These are phyloP conservation scores for Bellardia bayeri DNA, from an alignment of 2,888 invertebrate species.

Conservation along the genomic window DNA sequence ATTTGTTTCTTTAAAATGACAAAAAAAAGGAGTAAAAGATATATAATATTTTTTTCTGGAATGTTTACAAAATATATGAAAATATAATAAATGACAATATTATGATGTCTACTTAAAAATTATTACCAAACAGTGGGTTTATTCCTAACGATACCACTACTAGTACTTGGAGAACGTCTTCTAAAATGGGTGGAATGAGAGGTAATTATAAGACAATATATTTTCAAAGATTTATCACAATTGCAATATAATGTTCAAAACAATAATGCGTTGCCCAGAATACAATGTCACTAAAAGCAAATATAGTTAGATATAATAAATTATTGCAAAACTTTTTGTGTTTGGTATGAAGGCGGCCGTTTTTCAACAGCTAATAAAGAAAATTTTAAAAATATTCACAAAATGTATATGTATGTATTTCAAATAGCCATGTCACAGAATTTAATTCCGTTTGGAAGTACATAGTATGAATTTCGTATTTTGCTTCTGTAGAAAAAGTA, in stretches of 20 bases:
- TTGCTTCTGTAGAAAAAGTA: too few species aligned
- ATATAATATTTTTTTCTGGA: conserved; percentile 10
- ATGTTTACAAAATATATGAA: conserved; percentile 15
- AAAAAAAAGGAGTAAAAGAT: conserved; percentile 17
- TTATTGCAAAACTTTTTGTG: conserved; percentile 47
- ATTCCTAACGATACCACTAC: conserved; percentile 2
- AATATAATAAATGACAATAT: conserved; percentile 72
- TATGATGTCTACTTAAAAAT: conserved; percentile 72
- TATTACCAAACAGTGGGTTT: conserved; percentile 58
- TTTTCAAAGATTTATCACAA: conserved; percentile 65
- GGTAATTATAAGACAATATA: conserved; percentile 68
- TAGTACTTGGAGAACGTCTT: conserved; percentile 20
- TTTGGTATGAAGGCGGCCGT: conserved; percentile 43
- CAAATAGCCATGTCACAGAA: too few species aligned
- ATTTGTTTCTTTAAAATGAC: conserved; percentile 47
- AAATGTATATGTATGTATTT: not conserved
- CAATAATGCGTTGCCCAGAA: conserved; percentile 56
- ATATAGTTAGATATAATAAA: conserved; percentile 23
- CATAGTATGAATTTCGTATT: too few species aligned
- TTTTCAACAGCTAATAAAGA: conserved; percentile 40
- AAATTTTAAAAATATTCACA: conserved; percentile 9
- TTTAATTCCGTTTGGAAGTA: too few species aligned
- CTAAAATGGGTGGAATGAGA: conserved; percentile 42
- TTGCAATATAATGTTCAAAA: conserved; percentile 54
- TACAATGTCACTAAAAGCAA: conserved; percentile 58